Conservation (phyloP, 2,797 vertebrate species). For the Melanogrammus aeglefinus region DNA sequence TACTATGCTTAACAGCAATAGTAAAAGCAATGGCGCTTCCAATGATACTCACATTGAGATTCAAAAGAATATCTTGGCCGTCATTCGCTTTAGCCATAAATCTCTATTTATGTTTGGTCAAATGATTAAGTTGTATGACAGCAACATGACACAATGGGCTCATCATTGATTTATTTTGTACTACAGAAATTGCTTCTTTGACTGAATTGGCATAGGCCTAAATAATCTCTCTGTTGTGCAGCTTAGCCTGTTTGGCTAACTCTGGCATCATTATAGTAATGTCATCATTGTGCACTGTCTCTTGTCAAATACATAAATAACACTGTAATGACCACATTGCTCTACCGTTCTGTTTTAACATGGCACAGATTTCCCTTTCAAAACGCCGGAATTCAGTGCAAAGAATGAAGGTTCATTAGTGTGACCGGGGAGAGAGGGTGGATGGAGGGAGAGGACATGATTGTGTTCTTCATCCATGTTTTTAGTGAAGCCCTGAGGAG, state of each 20-base stretch:
- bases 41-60: not conserved
- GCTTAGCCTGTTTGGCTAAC: not conserved
- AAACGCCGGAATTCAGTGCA: not conserved
- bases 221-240: not conserved
- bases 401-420: not conserved
- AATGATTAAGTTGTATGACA: not conserved
- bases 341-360: not conserved
- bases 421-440: not conserved
- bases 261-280: not conserved
- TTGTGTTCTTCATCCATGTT: not conserved
- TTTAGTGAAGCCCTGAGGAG: not conserved
- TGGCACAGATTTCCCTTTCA: not conserved
- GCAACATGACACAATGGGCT: not conserved
- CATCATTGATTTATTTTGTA: not conserved
- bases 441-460: not conserved
- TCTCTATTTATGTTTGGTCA: not conserved
- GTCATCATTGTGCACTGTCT: not conserved
- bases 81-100: not conserved
- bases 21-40: not conserved
- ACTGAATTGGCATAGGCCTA: not conserved
- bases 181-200: not conserved
- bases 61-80: not conserved
- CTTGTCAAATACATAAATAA: not conserved
- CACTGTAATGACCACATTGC: not conserved
- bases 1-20: not conserved